These are phyloP conservation scores for Rhyacichthys aspro DNA, from an alignment of 2,797 vertebrate species.

Conservation along the genomic window DNA sequence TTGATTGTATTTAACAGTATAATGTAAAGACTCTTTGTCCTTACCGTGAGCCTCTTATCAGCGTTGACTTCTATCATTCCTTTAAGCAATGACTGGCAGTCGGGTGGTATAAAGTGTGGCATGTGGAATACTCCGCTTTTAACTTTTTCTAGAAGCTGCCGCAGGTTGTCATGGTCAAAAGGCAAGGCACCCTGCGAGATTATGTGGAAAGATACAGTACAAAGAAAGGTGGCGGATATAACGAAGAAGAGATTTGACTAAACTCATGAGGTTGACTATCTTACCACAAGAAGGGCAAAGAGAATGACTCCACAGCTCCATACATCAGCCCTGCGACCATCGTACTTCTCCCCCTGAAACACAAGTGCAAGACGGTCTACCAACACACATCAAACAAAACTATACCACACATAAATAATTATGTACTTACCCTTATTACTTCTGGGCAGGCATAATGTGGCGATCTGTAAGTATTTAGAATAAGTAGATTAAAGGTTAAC, in stretches of 20 bases:
- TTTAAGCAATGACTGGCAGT: constrained; percentile 87
- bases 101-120: constrained; percentile 92
- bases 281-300: constrained; percentile 92
- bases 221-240: neutral
- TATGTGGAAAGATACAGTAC: neutral
- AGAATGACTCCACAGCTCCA: constrained; percentile 96
- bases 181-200: constrained; percentile 86
- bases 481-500: neutral
- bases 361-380: constrained; percentile 9
- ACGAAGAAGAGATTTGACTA: neutral
- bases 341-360: constrained; percentile 90
- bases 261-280: constrained; percentile 22
- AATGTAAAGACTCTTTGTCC: constrained; percentile 21
- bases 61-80: constrained; percentile 93
- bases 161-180: constrained; percentile 92
- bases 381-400: constrained; percentile 3
- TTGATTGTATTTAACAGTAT: neutral
- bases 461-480: constrained; percentile 79
- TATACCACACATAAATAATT: neutral
- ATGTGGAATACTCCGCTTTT: constrained; percentile 93
- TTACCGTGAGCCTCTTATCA: constrained; percentile 89
- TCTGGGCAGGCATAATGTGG: constrained; percentile 98
- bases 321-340: constrained; percentile 90
- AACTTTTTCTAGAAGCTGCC: constrained; percentile 93
- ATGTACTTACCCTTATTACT: constrained; percentile 91